Evolutionary conservation across 1,140 invertebrate species (phyloP).

Genomic region (Oryzaephilus surinamensis): DNA sequence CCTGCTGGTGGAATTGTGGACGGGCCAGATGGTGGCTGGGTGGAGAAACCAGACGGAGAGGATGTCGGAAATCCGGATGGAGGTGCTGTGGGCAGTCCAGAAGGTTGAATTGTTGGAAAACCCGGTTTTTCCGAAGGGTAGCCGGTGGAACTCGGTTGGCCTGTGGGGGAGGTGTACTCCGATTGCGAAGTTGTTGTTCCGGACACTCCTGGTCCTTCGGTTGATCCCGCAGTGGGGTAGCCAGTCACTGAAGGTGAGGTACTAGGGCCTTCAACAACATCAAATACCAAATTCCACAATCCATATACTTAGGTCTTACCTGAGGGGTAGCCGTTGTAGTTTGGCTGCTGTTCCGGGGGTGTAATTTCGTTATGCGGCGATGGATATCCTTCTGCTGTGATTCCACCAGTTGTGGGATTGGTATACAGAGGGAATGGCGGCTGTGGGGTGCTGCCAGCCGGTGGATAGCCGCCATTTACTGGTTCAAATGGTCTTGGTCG

Average conservation of each 20-base stretch:
- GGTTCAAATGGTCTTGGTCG: constrained; percentile 56
- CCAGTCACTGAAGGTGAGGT: constrained; percentile 6
- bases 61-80: constrained; percentile 12
- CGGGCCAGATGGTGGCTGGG: constrained; percentile 10
- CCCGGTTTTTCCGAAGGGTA: constrained; percentile 7
- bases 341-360: constrained; percentile 14
- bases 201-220: constrained; percentile 3
- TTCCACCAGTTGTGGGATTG: constrained; percentile 19
- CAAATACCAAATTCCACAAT: no score
- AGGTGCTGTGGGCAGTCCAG: constrained; percentile 17
- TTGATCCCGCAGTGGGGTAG: constrained; percentile 9
- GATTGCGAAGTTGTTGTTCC: no score
- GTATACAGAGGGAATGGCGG: constrained; percentile 37
- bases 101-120: constrained; percentile 7
- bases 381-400: constrained; percentile 26
- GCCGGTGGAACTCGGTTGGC: constrained; percentile 10
- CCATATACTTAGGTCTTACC: constrained; percentile 5
- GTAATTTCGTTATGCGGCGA: constrained; percentile 21
- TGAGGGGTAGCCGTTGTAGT: constrained; percentile 13
- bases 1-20: constrained; percentile 4
- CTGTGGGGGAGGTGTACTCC: neutral
- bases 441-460: constrained; percentile 35
- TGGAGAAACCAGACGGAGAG: constrained; percentile 9
- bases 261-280: no score
- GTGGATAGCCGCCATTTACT: constrained; percentile 36